phyloP scores from a whole-genome alignment of 2,888 invertebrate genomes.

The Tenthredo distinguenda region DNA sequence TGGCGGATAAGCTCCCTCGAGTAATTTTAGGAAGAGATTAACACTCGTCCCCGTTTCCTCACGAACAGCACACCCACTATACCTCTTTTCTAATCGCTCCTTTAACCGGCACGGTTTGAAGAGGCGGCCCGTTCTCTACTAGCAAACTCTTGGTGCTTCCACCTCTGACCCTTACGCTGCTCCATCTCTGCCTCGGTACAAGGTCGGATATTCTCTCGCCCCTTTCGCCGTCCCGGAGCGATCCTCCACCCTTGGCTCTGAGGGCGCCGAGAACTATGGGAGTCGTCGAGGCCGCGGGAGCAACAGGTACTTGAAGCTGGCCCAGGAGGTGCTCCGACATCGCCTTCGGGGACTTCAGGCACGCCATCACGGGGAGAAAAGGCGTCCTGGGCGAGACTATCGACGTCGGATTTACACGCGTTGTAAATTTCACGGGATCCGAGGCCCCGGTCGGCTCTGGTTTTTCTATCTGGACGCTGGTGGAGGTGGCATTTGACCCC shows the following conservation, averaged over 20 bases:
- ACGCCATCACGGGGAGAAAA: conserved; percentile 67
- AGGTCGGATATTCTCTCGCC: conserved; percentile 64
- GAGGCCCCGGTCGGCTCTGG: conserved; percentile 40
- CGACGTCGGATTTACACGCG: conserved; percentile 32
- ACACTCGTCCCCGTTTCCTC: background rate
- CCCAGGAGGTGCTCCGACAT: conserved; percentile 76
- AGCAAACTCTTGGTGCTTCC: conserved; percentile 76
- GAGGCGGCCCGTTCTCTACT: conserved; percentile 74
- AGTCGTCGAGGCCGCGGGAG: conserved; percentile 62
- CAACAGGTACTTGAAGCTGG: conserved; percentile 67
- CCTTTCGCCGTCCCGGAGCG: conserved; percentile 71
- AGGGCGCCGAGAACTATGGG: conserved; percentile 67
- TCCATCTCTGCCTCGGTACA: conserved; percentile 73
- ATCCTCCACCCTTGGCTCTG: conserved; percentile 63
- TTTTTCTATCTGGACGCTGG: background rate
- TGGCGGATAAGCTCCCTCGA: too few relatives aligned
- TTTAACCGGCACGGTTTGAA: conserved; percentile 68
- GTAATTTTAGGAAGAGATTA: background rate
- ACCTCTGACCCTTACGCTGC: conserved; percentile 75
- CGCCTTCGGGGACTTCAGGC: conserved; percentile 74
- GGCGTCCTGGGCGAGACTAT: conserved; percentile 34
- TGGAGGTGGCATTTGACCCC: background rate
- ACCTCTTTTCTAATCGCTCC: conserved; percentile 74
- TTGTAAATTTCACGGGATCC: conserved; percentile 11
- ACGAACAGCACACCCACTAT: conserved; percentile 53